Conservation (phyloP, 2,797 vertebrate species). For the Sebastes minor region DNA sequence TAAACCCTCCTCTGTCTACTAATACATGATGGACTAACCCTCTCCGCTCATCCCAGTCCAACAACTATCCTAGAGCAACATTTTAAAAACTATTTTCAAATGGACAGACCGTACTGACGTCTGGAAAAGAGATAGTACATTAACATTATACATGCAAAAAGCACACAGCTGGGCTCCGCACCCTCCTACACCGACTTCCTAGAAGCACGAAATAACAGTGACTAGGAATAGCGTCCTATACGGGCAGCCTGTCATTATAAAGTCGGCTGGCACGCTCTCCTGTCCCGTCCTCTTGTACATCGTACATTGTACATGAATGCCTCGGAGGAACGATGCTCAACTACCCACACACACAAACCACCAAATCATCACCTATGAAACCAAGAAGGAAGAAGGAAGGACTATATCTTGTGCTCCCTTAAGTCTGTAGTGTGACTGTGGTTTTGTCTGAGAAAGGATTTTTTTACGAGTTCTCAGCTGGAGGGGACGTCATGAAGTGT, state of each 20-base stretch:
- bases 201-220: constrained; percentile 68
- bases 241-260: constrained; percentile 74
- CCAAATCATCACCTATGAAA: constrained; percentile 66
- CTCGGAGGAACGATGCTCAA: constrained; percentile 39
- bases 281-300: constrained; percentile 29
- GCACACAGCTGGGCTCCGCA: constrained; percentile 46
- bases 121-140: constrained; percentile 57
- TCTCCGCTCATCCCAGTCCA: background rate
- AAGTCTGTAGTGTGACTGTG: constrained; percentile 23
- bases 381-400: constrained; percentile 4
- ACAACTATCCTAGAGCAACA: background rate
- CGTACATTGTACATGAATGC: background rate
- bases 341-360: constrained; percentile 32
- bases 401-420: constrained; percentile 8
- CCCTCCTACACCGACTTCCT: constrained; percentile 59
- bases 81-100: constrained; percentile 8
- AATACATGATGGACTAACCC: background rate
- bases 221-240: constrained; percentile 70
- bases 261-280: constrained; percentile 61
- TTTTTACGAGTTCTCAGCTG: constrained; percentile 26
- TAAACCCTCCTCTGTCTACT: background rate
- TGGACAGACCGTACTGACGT: background rate
- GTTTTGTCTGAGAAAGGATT: constrained; percentile 40
- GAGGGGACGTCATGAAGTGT: constrained; percentile 20
- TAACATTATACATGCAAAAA: constrained; percentile 37